Evolutionary conservation across 2,888 invertebrate genomes (phyloP).

Genomic region (Sarcophaga variegata): DNA sequence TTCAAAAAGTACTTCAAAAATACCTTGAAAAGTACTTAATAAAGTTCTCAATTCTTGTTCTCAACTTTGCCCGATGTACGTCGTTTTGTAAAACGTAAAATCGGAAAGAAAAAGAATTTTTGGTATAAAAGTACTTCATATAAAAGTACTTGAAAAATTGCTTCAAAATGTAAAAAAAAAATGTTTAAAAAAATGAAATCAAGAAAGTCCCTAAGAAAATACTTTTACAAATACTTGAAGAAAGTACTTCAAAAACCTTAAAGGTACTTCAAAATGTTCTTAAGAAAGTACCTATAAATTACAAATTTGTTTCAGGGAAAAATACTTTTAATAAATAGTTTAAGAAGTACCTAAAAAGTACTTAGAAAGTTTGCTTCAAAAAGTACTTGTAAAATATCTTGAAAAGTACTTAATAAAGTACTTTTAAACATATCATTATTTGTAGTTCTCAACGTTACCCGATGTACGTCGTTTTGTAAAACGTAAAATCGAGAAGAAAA

Average conservation of each 20-base stretch:
- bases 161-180: no score
- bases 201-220: no score
- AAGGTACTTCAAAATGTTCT: no score
- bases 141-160: no score
- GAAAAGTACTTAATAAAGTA: neutral
- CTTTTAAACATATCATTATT: neutral
- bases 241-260: no score
- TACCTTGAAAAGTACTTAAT: neutral
- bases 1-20: neutral
- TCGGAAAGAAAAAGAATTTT: conserved; percentile 73
- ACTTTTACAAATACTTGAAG: no score
- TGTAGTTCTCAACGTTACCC: conserved; percentile 66
- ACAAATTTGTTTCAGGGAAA: no score
- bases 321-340: no score
- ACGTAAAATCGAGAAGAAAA: conserved; percentile 73
- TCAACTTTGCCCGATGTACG: conserved; percentile 73
- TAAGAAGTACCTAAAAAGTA: neutral
- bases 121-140: conserved; percentile 69
- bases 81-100: conserved; percentile 74
- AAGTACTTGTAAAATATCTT: neutral
- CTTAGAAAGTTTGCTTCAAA: neutral
- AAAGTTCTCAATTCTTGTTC: conserved; percentile 49
- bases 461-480: conserved; percentile 75
- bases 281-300: no score
- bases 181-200: no score